Base-by-base conservation (phyloP, 1,140 invertebrate genomes). In the Paracyclopina nana region DNA sequence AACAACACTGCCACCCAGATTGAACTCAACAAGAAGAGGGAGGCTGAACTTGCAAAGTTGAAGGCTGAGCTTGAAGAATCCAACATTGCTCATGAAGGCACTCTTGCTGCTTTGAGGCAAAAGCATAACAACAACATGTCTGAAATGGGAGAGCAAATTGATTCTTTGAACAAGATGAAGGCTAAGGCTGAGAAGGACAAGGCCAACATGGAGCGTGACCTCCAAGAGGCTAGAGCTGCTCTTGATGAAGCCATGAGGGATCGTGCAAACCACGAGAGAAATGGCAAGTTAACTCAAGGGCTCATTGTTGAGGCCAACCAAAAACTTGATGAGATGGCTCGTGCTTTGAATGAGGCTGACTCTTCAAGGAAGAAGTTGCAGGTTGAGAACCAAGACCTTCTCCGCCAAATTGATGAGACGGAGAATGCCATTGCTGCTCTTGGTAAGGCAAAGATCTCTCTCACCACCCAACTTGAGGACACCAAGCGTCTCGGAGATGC, bases 111-210 rank as follows among this genome's bases (percentile, higher is more conserved):
- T 65, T 75, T 97, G 57, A 82, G 92, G 68, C 97, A 98, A 78
- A 98, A 98, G 76, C 87, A 97, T 75, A 95, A 95, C 66, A 92
- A 98, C 70, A 83, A 88, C 62, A 85, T 95, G 60, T 79, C 84
- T 59, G 90, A 96, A 69, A 88, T 99, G 79, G 84, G 87, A 60
- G 94, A 98, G 70, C 92, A 98, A 72, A 86, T 98, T 64, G 94
- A 98, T 70, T 88, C 95, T 65, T 78, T 98, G 61, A 95, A 97
- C 78, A 99, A 98, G 70, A 76, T 87, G 63, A 97, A 96, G 73
- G 83, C 84, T 65, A 95, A 91, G 90, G 51, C 70, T 53, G 72
- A 75, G 57, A 75, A 74, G 57, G 72, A 75, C 51, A 71, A 69
- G 54, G 57, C 64, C 66, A 54, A 59, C 59, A 55, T 68, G 65